phyloP scores from a whole-genome alignment of 2,888 invertebrate species.

The Rhingia rostrata region DNA sequence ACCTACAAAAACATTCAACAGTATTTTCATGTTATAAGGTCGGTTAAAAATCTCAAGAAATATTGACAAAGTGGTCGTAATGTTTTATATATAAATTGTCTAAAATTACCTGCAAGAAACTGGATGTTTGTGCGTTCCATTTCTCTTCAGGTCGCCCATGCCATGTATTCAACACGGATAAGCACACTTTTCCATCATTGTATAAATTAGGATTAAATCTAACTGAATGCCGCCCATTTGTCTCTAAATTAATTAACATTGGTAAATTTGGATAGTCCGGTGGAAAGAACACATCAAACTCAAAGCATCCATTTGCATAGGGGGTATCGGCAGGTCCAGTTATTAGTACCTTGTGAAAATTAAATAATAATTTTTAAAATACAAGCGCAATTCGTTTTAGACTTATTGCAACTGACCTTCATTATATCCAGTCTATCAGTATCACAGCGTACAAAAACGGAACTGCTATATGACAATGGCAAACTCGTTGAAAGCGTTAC shows the following conservation, averaged over 20 bases:
- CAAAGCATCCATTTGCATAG: slow-evolving; percentile 95
- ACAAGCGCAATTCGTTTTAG: not conserved
- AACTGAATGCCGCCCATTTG: slow-evolving; percentile 93
- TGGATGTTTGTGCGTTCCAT: slow-evolving; percentile 98
- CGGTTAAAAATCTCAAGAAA: too few relatives aligned
- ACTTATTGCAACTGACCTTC: slow-evolving; percentile 86
- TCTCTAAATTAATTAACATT: slow-evolving; percentile 95
- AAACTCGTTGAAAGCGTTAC: slow-evolving; percentile 96
- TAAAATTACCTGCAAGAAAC: slow-evolving; percentile 89
- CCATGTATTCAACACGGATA: slow-evolving; percentile 98
- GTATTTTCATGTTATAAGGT: not conserved
- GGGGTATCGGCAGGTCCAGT: slow-evolving; percentile 96
- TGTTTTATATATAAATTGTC: not conserved
- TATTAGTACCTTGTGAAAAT: slow-evolving; percentile 88
- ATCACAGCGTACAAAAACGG: slow-evolving; percentile 97
- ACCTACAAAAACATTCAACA: slow-evolving; percentile 84
- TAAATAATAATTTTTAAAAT: slow-evolving; percentile 5
- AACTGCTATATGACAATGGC: slow-evolving; percentile 95
- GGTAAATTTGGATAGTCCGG: slow-evolving; percentile 92
- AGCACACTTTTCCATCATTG: slow-evolving; percentile 97
- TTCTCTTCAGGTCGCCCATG: slow-evolving; percentile 98
- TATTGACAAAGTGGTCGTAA: too few relatives aligned
- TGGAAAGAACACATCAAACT: slow-evolving; percentile 95
- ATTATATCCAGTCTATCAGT: slow-evolving; percentile 96
- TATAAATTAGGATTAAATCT: slow-evolving; percentile 97